Conservation (phyloP, 2,888 invertebrate species). For the Cylloceria caligata region DNA sequence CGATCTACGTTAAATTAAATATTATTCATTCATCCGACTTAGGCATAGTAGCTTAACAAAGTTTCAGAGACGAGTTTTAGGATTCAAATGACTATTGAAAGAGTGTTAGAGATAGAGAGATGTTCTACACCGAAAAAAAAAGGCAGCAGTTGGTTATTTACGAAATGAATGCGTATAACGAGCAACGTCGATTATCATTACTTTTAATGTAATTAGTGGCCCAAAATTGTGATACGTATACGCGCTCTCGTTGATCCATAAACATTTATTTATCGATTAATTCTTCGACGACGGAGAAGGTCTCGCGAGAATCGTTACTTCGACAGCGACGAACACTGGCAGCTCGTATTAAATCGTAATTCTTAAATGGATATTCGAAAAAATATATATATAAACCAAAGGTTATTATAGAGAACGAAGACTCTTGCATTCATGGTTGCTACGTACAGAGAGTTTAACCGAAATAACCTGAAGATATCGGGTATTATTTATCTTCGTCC, state of each 20-base stretch:
- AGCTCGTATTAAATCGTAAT: background rate
- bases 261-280: conserved; percentile 28
- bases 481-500: background rate
- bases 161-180: conserved; percentile 39
- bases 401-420: background rate
- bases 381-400: background rate
- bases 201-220: conserved; percentile 63
- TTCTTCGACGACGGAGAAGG: conserved; percentile 17
- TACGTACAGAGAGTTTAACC: background rate
- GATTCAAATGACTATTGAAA: conserved; percentile 27
- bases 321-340: background rate
- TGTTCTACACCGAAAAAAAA: conserved; percentile 9
- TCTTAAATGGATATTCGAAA: background rate
- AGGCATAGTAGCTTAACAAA: conserved; percentile 22
- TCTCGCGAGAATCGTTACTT: conserved; percentile 12
- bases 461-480: background rate
- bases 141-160: background rate
- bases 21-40: conserved; percentile 51
- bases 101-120: conserved; percentile 3
- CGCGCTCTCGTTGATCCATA: conserved; percentile 50
- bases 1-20: conserved; percentile 55
- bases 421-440: background rate
- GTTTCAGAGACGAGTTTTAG: conserved; percentile 43
- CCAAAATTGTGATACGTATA: conserved; percentile 77
- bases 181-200: conserved; percentile 45